Evolutionary conservation across 2,113 vertebrate genomes (phyloP), one percentile per base, ranked within the genome.

Genomic region (Gadus chalcogrammus): DNA sequence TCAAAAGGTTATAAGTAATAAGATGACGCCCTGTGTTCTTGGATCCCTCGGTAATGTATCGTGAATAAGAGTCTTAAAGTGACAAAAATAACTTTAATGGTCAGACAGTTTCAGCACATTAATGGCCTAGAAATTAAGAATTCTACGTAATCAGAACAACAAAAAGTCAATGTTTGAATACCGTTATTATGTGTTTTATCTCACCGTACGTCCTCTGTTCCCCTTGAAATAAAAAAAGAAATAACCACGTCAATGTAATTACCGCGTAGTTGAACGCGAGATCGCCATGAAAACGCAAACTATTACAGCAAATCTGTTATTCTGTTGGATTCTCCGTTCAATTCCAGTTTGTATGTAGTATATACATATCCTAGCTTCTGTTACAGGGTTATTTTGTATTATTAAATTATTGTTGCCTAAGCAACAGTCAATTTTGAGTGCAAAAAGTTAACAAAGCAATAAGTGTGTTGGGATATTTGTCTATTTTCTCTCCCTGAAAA

Each of bases 371-470:
- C 75, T 63, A 77, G 67, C 87, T 87, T 91, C 75, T 68, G 84
- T 91, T 86, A 88, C 86, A 90, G 90, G 88, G 85, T 90, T 88
- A 79, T 86, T 86, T 90, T 86, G 70, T 89, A 87, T 85, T 76
- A 78, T 77, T 64, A 83, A 76, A 68, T 62, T 71, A 78, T 83
- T 82, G 85, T 17, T 58, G 55, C 55, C 82, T 67, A 70, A 76
- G 80, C 86, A 87, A 84, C 87, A 68, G 81, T 84, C 75, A 83
- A 82, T 79, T 58, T 69, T 70, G 78, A 88, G 89, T 86, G 90
- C 88, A 91, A 90, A 89, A 88, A 80, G 83, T 88, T 82, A 90
- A 87, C 78, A 84, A 91, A 93, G 92, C 92, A 93, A 93, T 93
- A 93, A 93, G 79, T 87, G 80, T 87, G 78, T 75, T 48, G 42